Evolutionary conservation across 2,888 invertebrate genomes (phyloP).

Genomic region (Cataglyphis livida): DNA sequence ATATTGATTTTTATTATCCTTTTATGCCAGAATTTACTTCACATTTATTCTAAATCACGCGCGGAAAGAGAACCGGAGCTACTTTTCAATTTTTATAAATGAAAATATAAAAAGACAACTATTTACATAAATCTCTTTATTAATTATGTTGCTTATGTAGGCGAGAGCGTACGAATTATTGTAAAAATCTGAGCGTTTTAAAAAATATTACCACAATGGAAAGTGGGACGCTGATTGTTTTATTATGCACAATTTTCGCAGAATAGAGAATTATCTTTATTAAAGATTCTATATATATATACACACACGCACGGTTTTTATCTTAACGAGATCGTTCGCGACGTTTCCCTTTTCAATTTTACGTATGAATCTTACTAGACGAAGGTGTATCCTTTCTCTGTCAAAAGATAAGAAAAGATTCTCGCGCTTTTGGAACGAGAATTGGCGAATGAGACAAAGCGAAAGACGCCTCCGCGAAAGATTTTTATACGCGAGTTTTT

Average conservation of each 20-base stretch:
- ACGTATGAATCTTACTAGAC: neutral
- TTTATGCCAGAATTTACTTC: neutral
- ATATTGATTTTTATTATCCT: neutral
- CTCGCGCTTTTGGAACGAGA: neutral
- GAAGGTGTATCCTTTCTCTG: neutral
- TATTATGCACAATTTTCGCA: neutral
- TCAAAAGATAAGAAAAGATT: neutral
- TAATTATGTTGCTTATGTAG: conserved; percentile 2
- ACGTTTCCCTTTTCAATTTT: neutral
- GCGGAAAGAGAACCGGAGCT: neutral
- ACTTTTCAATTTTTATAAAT: neutral
- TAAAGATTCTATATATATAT: neutral
- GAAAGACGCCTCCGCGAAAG: neutral
- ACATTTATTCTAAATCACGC: neutral
- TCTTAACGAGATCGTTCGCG: conserved; percentile 29
- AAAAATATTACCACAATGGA: neutral
- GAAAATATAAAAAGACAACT: neutral
- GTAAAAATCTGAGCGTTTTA: neutral
- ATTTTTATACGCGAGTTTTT: neutral
- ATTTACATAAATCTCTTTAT: conserved; percentile 31
- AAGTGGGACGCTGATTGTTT: neutral
- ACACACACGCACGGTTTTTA: neutral
- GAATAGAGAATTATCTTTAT: conserved; percentile 23
- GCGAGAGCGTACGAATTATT: neutral
- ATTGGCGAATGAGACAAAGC: neutral